A percentile compares a stretch with the other conserved stretches of the same genome.
Evolutionary conservation across 2,797 vertebrate genomes (phyloP).

Genomic region (Zalophus californianus): DNA sequence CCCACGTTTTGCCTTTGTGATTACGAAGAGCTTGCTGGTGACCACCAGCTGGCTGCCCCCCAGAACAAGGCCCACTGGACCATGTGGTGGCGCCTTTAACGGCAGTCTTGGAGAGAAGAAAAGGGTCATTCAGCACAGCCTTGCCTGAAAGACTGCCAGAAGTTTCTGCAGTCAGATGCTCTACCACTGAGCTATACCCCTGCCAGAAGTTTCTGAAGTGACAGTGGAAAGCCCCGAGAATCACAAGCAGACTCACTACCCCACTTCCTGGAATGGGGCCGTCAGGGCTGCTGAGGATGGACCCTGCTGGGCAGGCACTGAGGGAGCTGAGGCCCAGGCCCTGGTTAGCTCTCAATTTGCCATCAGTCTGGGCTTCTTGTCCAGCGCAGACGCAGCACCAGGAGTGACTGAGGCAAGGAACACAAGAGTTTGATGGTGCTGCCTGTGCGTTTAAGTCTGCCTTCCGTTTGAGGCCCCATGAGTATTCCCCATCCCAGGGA

Average conservation of each 20-base stretch:
- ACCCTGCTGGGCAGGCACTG: neutral
- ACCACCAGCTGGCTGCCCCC: neutral
- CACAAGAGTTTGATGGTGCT: neutral
- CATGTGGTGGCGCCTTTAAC: neutral
- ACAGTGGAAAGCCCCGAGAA: neutral
- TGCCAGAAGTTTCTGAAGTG: neutral
- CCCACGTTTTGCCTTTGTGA: neutral
- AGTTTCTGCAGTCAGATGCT: constrained; percentile 80
- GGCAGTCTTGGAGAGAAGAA: constrained; percentile 36
- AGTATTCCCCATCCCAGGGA: neutral
- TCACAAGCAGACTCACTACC: neutral
- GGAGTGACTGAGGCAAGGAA: neutral
- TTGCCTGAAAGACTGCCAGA: neutral
- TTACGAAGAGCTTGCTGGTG: neutral
- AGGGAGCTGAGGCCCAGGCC: neutral
- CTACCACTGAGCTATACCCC: constrained; percentile 85
- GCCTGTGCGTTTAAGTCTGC: neutral
- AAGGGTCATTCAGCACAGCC: neutral
- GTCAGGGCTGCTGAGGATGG: neutral
- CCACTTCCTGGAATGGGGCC: neutral
- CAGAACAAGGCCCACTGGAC: neutral
- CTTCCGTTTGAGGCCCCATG: neutral
- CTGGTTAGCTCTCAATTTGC: neutral
- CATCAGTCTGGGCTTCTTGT: neutral
- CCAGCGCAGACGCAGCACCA: neutral